phyloP scores from a whole-genome alignment of 2,797 vertebrate genomes.

The Enoplosus armatus region DNA sequence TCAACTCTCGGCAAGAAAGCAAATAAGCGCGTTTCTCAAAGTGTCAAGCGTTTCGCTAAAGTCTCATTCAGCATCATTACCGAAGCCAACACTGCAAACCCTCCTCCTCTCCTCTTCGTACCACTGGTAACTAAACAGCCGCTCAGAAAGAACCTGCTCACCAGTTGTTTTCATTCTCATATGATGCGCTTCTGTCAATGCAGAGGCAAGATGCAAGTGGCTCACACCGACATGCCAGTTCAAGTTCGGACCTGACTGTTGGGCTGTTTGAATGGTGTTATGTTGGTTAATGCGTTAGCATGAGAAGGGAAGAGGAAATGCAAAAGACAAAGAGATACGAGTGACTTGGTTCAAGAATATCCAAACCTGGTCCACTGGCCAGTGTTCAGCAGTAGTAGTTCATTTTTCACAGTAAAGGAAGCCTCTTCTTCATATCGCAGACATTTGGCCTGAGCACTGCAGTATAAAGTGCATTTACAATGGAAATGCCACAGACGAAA shows the following conservation, averaged over 20 bases:
- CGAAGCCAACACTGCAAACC: neutral
- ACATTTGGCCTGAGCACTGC: conserved; percentile 30
- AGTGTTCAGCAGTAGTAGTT: neutral
- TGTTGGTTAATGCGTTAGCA: neutral
- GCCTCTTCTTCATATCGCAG: conserved; percentile 1
- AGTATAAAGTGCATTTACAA: conserved; percentile 59
- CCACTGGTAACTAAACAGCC: neutral
- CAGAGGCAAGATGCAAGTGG: neutral
- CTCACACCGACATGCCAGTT: neutral
- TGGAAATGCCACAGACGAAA: neutral
- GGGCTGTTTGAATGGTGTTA: neutral
- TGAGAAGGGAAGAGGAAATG: neutral
- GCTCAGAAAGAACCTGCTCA: neutral
- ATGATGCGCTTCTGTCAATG: neutral
- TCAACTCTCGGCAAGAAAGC: neutral
- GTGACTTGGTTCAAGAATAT: neutral
- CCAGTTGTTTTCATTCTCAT: neutral
- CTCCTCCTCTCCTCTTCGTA: neutral
- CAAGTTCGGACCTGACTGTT: neutral
- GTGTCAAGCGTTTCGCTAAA: neutral
- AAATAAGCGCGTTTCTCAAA: neutral
- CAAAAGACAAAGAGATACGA: neutral
- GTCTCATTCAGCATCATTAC: neutral
- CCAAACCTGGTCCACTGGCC: neutral
- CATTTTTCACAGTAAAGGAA: conserved; percentile 29